A percentile compares a stretch with the other conserved stretches of the same genome.
Conservation (phyloP, 1,140 invertebrate genomes). For the Pogonomyrmex californicus region DNA sequence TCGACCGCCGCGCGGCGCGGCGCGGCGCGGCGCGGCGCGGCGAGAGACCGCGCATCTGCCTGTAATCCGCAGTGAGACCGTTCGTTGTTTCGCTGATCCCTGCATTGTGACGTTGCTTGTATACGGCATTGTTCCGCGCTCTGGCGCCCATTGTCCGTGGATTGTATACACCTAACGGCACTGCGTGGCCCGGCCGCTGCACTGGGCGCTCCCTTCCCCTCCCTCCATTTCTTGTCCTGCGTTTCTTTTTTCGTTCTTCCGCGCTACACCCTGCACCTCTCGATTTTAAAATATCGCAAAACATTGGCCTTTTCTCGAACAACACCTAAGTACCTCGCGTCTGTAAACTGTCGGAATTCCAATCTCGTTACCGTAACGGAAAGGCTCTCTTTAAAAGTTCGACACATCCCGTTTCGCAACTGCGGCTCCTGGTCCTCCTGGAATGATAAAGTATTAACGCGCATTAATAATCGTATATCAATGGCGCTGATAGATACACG, state of each 20-base stretch:
- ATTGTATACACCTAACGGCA: slow-evolving; percentile 77
- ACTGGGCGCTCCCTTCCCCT: slow-evolving; percentile 16
- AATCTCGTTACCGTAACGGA: not conserved
- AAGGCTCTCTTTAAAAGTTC: not conserved
- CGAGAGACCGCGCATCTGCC: slow-evolving; percentile 80
- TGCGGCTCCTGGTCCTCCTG: not conserved
- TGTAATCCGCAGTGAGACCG: slow-evolving; percentile 85
- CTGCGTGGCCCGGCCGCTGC: slow-evolving; percentile 60
- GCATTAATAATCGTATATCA: not conserved
- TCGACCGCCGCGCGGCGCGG: not conserved
- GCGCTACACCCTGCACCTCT: not conserved
- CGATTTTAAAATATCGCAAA: slow-evolving; percentile 4
- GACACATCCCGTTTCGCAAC: not conserved
- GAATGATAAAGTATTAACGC: not conserved
- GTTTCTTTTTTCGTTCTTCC: slow-evolving; percentile 18
- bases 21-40: not conserved
- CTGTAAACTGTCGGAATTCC: not conserved
- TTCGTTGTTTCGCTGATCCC: slow-evolving; percentile 85
- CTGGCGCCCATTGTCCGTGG: slow-evolving; percentile 71
- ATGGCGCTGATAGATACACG: not conserved
- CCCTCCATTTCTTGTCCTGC: not conserved
- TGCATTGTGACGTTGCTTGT: slow-evolving; percentile 81
- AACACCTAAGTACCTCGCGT: not conserved
- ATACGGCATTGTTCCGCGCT: slow-evolving; percentile 77
- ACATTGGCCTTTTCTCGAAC: not conserved